Conservation (phyloP, 2,113 vertebrate genomes). For the Prochilodus magdalenae region DNA sequence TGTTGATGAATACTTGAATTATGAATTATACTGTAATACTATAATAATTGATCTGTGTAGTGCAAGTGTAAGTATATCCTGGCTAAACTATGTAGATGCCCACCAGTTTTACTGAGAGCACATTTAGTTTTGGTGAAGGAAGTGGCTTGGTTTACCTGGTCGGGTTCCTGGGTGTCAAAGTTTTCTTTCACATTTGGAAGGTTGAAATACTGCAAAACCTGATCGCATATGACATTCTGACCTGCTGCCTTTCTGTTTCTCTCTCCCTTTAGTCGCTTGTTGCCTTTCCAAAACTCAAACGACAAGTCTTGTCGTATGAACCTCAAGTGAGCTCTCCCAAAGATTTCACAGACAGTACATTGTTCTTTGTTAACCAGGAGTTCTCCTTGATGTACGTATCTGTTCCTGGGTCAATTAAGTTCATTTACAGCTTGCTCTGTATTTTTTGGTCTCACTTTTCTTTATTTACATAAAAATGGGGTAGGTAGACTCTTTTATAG, state of each 20-base stretch:
- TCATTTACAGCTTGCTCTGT: not conserved
- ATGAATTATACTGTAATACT: no score
- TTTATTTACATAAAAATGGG: not conserved
- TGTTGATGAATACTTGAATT: no score
- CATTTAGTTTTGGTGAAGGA: not conserved
- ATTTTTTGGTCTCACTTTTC: not conserved
- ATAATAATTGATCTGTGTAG: no score
- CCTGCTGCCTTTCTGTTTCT: not conserved
- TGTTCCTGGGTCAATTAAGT: not conserved
- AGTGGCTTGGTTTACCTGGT: not conserved
- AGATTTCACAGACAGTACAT: slow-evolving; percentile 98
- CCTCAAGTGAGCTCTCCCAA: slow-evolving; percentile 96
- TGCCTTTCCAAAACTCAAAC: slow-evolving; percentile 98
- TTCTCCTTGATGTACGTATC: slow-evolving; percentile 93
- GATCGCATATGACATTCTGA: not conserved
- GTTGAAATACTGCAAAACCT: not conserved
- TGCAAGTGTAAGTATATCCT: not conserved
- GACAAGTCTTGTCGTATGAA: slow-evolving; percentile 96
- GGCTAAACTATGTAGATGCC: not conserved
- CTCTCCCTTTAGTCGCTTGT: slow-evolving; percentile 88
- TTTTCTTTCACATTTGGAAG: not conserved
- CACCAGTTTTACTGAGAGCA: no score
- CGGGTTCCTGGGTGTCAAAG: not conserved
- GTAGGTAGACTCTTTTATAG: not conserved
- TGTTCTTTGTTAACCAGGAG: slow-evolving; percentile 99